These are phyloP conservation scores for Ceryle rudis DNA, from an alignment of 2,797 vertebrate species.

Conservation along the genomic window DNA sequence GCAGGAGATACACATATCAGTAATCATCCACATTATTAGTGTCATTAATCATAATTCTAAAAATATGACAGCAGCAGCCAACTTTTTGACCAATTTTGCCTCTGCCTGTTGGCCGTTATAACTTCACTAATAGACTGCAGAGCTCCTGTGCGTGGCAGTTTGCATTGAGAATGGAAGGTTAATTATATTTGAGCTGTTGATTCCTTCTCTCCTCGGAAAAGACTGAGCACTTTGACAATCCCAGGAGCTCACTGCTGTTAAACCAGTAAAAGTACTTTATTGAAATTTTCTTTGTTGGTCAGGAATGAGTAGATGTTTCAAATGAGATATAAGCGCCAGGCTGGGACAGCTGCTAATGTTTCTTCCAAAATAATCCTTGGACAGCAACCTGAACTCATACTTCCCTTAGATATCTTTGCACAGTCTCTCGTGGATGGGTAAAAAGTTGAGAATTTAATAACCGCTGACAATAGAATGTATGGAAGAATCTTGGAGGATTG, in stretches of 20 bases:
- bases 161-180: constrained; percentile 93
- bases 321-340: constrained; percentile 79
- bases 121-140: constrained; percentile 84
- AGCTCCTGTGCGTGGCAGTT: constrained; percentile 85
- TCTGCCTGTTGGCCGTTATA: constrained; percentile 86
- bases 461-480: constrained; percentile 41
- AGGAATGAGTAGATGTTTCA: constrained; percentile 81
- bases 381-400: constrained; percentile 67
- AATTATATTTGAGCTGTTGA: constrained; percentile 94
- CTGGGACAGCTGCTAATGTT: constrained; percentile 76
- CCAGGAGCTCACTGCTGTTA: constrained; percentile 81
- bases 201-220: constrained; percentile 84
- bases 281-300: constrained; percentile 86
- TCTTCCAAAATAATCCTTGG: constrained; percentile 77
- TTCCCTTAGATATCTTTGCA: constrained; percentile 67
- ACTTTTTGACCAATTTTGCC: constrained; percentile 83
- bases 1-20: constrained; percentile 87
- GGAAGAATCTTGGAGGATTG: constrained; percentile 34
- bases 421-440: constrained; percentile 57
- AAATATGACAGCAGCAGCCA: constrained; percentile 86
- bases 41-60: constrained; percentile 91
- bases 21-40: constrained; percentile 92
- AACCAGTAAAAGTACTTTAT: constrained; percentile 84
- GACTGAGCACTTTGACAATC: constrained; percentile 83
- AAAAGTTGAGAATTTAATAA: constrained; percentile 69